These are phyloP conservation scores for Drosophila truncata DNA, from an alignment of 1,140 invertebrate genomes.

Conservation along the genomic window DNA sequence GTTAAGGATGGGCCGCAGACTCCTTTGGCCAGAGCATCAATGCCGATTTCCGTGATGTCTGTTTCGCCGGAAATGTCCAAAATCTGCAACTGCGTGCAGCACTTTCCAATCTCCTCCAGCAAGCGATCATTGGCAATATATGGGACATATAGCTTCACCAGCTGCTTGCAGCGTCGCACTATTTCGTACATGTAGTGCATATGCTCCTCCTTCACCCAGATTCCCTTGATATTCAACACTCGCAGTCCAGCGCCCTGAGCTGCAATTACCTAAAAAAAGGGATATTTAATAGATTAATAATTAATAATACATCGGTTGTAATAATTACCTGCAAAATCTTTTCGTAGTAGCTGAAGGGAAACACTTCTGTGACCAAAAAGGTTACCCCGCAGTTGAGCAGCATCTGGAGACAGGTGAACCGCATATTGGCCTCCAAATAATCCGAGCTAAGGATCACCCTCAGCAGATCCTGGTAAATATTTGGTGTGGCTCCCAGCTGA, in stretches of 20 bases:
- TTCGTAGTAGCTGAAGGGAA: constrained; percentile 88
- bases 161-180: constrained; percentile 86
- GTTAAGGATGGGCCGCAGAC: constrained; percentile 86
- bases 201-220: constrained; percentile 89
- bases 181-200: constrained; percentile 87
- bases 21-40: constrained; percentile 86
- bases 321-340: constrained; percentile 88
- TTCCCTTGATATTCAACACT: constrained; percentile 89
- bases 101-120: constrained; percentile 87
- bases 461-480: constrained; percentile 89
- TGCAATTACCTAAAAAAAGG: constrained; percentile 86
- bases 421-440: constrained; percentile 88
- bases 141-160: constrained; percentile 88
- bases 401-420: constrained; percentile 88
- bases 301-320: no score
- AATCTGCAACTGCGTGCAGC: constrained; percentile 87
- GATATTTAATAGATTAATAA: no score
- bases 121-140: constrained; percentile 90
- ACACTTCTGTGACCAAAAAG: constrained; percentile 88
- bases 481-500: constrained; percentile 86
- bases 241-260: constrained; percentile 87
- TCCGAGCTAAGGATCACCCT: constrained; percentile 88
- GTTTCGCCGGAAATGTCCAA: constrained; percentile 89
- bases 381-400: constrained; percentile 88
- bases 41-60: constrained; percentile 88